Evolutionary conservation across 2,888 invertebrate species (phyloP), one percentile per base, ranked within the genome.

Genomic region (Parnassius smintheus): DNA sequence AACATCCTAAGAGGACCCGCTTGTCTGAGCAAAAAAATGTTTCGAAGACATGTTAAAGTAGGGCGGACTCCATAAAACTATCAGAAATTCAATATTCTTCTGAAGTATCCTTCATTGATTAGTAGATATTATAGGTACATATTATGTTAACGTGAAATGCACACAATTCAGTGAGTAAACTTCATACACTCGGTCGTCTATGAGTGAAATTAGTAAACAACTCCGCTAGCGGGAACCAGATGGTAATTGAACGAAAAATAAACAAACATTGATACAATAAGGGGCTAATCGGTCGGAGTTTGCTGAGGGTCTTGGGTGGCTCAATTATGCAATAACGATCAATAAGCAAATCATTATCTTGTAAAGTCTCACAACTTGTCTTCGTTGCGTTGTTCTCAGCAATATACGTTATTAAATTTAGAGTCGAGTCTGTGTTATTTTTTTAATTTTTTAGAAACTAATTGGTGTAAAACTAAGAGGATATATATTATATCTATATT

Each of bases 281-380:
- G 77, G 76, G 77, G 75, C 77, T 83, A 85, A 84, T 83, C 80
- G 77, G 72, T 65, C 56, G 64, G 68, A 76, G 75, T 76, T 74
- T 76, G 81, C 75, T 67, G 85, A 82, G 84, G 88, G 87, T 86
- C 86, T 75, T 86, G 88, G 88, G 90, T 89, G 90, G 89, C 87
- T 80, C 87, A 88, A 89, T 90, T 89, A 89, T 82, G 81, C 82
- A 91, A 88, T 90, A 84, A 89, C 75, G 73, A 73, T 68, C 80
- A 88, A 87, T 86, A 75, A 86, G 75, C 75, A 78, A 80, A 80
- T 81, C 70, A 81, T 84, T 79, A 78, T 71, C 70, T 68, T 56
- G 48, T 64, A 63, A 56, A 64, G 48, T 60, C 49, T 57, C 10
- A 7, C 35, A 8, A 49, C 18, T 56, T 49, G 56, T 18, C 64